Base-by-base conservation (phyloP, 2,888 invertebrate species). In the Mythimna vitellina region DNA sequence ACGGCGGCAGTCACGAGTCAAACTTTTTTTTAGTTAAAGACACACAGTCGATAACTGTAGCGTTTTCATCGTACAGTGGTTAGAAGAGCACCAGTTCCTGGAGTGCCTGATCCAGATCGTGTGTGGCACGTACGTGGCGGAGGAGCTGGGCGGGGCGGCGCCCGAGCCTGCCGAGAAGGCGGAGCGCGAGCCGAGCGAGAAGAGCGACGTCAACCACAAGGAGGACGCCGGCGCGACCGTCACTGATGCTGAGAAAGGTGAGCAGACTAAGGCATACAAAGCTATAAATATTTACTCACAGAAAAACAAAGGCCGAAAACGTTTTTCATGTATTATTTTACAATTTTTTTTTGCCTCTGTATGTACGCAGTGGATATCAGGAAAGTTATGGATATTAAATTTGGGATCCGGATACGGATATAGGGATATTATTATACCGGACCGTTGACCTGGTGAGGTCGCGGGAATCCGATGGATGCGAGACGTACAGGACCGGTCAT, bases 71-170 rank as follows among this genome's bases (percentile, higher is more conserved):
- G 1, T 8, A 10, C 94, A 99, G 99, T 99, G 99, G 99, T 96
- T 99, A 89, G 98, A 98, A 92, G 98, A 98, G 92, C 98, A 99
- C 94, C 97, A 97, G 93, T 97, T 99, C 89, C 97, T 99, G 83
- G 98, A 98, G 95, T 97, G 97, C 92, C 96, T 99, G 91, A 96
- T 97, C 89, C 96, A 95, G 87, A 96, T 97, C 86, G 94, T 97
- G 70, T 96, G 96, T 86, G 96, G 96, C 66, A 92, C 93, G n/a
- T 95, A 93, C 81, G 91, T 87, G 75, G 88, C 92, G 2, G 93
- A 93, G 78, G 89, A 89, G 77, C 75, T 86, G 65, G 60, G 75
- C 25, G 49, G 49, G 17, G 49, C 49, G 49, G 49, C 49, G 49
- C 49, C 49, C n/a, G 49, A 51, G 3, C 8, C 82, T 49, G 82